These are phyloP conservation scores for Catonia carolina DNA, from an alignment of 2,888 invertebrate genomes.

Conservation along the genomic window DNA sequence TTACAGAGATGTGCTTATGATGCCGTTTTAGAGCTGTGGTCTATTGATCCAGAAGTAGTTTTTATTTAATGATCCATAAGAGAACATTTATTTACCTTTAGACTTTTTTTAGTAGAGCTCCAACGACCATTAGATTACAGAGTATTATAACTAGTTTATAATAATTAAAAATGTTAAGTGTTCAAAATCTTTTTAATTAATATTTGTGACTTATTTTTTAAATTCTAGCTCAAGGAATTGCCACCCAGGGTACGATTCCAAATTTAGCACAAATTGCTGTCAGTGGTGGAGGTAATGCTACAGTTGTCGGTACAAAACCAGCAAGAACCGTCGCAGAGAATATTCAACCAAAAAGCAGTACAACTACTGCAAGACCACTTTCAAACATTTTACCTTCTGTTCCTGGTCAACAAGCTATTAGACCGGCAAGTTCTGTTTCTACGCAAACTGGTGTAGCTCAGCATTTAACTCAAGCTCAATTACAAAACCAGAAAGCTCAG, in stretches of 20 bases:
- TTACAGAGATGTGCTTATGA: too few species aligned
- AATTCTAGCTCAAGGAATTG: constrained; percentile 27
- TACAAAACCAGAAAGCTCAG: constrained; percentile 35
- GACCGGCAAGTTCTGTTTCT: constrained; percentile 75
- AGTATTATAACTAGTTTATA: too few species aligned
- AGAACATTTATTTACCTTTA: too few species aligned
- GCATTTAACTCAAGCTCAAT: constrained; percentile 40
- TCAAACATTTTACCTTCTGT: constrained; percentile 54
- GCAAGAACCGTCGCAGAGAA: constrained; percentile 35
- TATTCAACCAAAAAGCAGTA: constrained; percentile 45
- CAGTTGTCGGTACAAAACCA: constrained; percentile 17
- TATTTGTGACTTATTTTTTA: too few species aligned
- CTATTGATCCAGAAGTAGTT: too few species aligned
- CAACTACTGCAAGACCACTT: constrained; percentile 42
- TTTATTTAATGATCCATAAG: too few species aligned
- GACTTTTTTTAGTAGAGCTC: too few species aligned
- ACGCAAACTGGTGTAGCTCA: constrained; percentile 62
- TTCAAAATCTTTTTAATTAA: too few species aligned
- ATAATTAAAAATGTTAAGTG: too few species aligned
- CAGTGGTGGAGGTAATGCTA: constrained; percentile 23
- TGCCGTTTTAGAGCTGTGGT: too few species aligned
- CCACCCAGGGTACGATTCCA: constrained; percentile 28
- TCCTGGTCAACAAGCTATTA: constrained; percentile 34
- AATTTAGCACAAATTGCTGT: constrained; percentile 28
- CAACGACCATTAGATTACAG: too few species aligned